A percentile compares a stretch with the other conserved stretches of the same genome.
These are phyloP conservation scores for Brachionus paranguensis DNA, from an alignment of 1,140 invertebrate genomes.

Conservation along the genomic window DNA sequence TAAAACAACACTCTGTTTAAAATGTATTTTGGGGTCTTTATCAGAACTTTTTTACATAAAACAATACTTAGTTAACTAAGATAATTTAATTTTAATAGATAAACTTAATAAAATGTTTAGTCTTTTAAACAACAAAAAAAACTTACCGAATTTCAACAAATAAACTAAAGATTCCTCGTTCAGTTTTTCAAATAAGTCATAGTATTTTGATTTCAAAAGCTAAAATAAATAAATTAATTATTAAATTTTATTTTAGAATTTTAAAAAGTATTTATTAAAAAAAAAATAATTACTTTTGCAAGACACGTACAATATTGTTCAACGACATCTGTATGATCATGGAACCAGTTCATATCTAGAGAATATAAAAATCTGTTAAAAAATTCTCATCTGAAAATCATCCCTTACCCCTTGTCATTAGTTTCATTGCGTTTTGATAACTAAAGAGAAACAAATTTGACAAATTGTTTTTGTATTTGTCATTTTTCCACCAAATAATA, in stretches of 20 bases:
- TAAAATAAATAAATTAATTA: background rate
- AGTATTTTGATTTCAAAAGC: constrained; percentile 38
- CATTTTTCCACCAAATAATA: constrained; percentile 39
- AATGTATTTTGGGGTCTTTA: no score
- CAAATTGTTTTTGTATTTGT: background rate
- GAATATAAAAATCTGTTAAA: background rate
- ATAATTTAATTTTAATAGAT: no score
- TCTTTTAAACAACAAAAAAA: background rate
- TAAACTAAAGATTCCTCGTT: constrained; percentile 7
- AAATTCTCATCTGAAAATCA: background rate
- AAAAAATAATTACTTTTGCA: background rate
- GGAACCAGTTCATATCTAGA: constrained; percentile 39
- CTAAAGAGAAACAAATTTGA: background rate
- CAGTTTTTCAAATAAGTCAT: constrained; percentile 31
- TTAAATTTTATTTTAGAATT: background rate
- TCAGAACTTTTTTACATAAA: no score
- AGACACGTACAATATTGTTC: constrained; percentile 38
- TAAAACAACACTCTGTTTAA: no score
- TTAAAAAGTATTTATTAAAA: background rate
- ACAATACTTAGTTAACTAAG: no score
- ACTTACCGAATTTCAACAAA: constrained; percentile 32
- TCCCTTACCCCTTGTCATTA: background rate
- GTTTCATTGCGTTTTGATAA: constrained; percentile 26
- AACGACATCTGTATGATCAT: constrained; percentile 37
- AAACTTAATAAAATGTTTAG: no score